Conservation (phyloP, 1,140 invertebrate species). For the Euschistus heros region DNA sequence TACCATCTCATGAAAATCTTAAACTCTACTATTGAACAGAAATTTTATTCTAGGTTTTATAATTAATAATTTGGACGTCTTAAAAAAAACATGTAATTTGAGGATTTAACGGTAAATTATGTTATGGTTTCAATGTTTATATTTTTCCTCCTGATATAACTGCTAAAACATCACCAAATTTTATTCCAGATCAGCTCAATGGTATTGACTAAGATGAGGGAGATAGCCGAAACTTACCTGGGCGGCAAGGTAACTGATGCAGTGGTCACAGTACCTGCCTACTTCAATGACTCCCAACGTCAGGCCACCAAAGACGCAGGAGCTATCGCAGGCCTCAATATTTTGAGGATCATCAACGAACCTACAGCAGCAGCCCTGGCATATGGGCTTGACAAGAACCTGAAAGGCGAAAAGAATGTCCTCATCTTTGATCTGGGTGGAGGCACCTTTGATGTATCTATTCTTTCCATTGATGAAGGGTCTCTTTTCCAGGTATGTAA, state of each 20-base stretch:
- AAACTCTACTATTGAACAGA: no score
- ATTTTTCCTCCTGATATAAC: no score
- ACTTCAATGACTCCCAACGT: constrained; percentile 76
- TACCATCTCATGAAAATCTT: no score
- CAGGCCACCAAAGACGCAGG: constrained; percentile 85
- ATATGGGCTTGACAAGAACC: constrained; percentile 73
- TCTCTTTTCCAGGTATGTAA: constrained; percentile 39
- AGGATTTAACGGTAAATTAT: no score
- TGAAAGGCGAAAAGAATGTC: constrained; percentile 63
- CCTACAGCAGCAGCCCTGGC: constrained; percentile 72
- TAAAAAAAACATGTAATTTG: no score
- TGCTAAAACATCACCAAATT: no score
- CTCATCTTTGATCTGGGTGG: constrained; percentile 65
- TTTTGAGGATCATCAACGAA: constrained; percentile 72
- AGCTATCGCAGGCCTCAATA: constrained; percentile 53
- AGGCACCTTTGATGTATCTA: constrained; percentile 75
- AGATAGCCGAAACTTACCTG: constrained; percentile 42
- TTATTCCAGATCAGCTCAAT: constrained; percentile 43
- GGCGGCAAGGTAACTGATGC: constrained; percentile 36
- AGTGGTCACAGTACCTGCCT: constrained; percentile 41
- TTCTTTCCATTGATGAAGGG: constrained; percentile 77
- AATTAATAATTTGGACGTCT: no score
- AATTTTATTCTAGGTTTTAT: no score
- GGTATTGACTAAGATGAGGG: constrained; percentile 51
- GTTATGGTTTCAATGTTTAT: no score